A percentile compares a stretch with the other conserved stretches of the same genome.
Evolutionary conservation across 2,797 vertebrate genomes (phyloP).

Genomic region (Lacerta viridis): DNA sequence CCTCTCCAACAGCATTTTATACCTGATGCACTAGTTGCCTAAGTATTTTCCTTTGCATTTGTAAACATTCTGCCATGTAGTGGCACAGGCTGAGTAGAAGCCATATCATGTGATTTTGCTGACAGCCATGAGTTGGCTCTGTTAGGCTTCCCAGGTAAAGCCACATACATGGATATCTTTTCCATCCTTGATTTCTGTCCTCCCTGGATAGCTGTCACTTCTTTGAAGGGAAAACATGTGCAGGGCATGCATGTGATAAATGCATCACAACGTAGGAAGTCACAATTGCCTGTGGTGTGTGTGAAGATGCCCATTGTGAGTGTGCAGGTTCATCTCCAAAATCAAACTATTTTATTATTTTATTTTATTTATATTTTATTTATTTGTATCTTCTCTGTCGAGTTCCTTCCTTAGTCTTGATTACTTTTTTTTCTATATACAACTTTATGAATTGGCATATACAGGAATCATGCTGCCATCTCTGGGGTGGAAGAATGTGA

Average conservation of each 20-base stretch:
- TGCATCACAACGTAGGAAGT: neutral
- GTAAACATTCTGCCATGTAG: neutral
- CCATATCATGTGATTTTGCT: neutral
- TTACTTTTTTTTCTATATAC: neutral
- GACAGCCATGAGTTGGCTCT: neutral
- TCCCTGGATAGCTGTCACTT: neutral
- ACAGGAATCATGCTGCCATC: slow-evolving; percentile 37
- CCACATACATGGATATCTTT: neutral
- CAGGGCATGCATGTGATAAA: neutral
- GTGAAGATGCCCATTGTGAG: neutral
- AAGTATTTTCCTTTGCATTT: neutral
- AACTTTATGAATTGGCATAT: neutral
- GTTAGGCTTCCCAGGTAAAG: neutral
- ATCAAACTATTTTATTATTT: neutral
- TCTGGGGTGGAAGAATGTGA: slow-evolving; percentile 13
- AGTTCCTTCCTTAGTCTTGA: neutral
- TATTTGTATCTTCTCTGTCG: neutral
- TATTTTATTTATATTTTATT: neutral
- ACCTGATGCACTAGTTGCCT: neutral
- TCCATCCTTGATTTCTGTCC: neutral
- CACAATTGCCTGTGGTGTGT: neutral
- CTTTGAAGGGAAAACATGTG: neutral
- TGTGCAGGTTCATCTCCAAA: neutral
- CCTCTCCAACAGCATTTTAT: too few relatives aligned
- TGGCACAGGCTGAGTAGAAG: neutral